Conservation (phyloP, 2,888 invertebrate species). For the Philhelius pedissequus region DNA sequence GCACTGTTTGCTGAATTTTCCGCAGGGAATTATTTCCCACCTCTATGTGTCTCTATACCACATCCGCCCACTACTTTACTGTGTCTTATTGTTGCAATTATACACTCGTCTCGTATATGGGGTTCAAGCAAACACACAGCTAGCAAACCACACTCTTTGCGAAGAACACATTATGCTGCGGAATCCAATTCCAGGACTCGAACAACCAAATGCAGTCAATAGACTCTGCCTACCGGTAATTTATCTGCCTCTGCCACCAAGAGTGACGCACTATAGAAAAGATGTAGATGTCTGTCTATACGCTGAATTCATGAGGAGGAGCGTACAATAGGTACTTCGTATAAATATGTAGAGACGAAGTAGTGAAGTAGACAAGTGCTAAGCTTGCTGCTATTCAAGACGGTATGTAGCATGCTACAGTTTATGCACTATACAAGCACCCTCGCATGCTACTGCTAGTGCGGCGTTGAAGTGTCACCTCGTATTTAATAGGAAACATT, state of each 20-base stretch:
- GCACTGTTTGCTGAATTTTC: constrained; percentile 43
- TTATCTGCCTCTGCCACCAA: constrained; percentile 46
- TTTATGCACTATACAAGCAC: constrained; percentile 27
- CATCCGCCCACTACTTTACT: not conserved
- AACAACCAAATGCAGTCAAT: constrained; percentile 33
- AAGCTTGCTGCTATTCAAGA: not conserved
- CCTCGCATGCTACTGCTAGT: constrained; percentile 1
- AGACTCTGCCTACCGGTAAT: constrained; percentile 58
- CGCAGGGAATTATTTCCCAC: not conserved
- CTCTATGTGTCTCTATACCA: no score
- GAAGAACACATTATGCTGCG: not conserved
- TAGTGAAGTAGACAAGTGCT: not conserved
- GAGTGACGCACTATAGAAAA: constrained; percentile 4
- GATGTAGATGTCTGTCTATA: no score
- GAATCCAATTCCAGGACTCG: constrained; percentile 38
- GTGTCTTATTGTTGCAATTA: constrained; percentile 46
- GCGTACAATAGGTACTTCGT: not conserved
- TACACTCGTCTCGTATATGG: not conserved
- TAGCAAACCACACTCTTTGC: constrained; percentile 13
- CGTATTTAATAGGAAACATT: constrained; percentile 35
- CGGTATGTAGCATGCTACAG: not conserved
- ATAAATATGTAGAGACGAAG: not conserved
- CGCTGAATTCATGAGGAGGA: constrained; percentile 34
- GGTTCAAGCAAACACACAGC: not conserved
- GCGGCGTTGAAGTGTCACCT: constrained; percentile 28